Evolutionary conservation across 2,888 invertebrate species (phyloP).

Genomic region (Monoplex corrugatus): DNA sequence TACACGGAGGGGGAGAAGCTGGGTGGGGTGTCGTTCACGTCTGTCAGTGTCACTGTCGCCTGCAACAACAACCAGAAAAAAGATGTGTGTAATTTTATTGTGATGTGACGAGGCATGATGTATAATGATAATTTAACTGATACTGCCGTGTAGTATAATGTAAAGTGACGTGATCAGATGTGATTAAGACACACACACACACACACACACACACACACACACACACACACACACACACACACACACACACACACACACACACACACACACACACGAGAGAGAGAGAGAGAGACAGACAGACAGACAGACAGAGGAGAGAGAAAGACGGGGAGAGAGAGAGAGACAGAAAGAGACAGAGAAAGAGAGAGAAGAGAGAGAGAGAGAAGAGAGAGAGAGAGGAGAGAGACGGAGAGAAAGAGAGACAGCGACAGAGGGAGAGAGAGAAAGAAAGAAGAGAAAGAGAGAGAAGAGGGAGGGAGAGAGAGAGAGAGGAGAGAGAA

Average conservation of each 20-base stretch:
- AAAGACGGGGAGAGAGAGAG: background rate
- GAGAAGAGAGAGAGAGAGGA: background rate
- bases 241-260: too few species aligned
- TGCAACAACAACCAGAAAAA: slow-evolving; percentile 8
- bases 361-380: background rate
- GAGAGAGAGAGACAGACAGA: background rate
- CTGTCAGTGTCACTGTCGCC: slow-evolving; percentile 84
- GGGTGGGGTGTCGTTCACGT: slow-evolving; percentile 97
- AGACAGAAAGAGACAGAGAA: background rate
- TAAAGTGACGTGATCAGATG: too few species aligned
- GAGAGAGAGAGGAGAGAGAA: background rate
- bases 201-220: background rate
- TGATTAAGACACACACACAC: too few species aligned
- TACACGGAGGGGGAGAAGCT: slow-evolving; percentile 92
- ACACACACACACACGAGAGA: background rate
- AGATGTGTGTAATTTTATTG: too few species aligned
- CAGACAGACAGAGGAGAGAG: background rate
- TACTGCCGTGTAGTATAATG: too few species aligned
- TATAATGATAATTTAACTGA: too few species aligned
- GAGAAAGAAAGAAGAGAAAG: too few species aligned
- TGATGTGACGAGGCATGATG: too few species aligned
- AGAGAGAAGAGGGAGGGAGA: too few species aligned
- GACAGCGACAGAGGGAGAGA: too few species aligned
- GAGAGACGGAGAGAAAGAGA: too few species aligned
- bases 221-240: background rate